Evolutionary conservation across 1,140 invertebrate species (phyloP).

Genomic region (Bombus vancouverensis): DNA sequence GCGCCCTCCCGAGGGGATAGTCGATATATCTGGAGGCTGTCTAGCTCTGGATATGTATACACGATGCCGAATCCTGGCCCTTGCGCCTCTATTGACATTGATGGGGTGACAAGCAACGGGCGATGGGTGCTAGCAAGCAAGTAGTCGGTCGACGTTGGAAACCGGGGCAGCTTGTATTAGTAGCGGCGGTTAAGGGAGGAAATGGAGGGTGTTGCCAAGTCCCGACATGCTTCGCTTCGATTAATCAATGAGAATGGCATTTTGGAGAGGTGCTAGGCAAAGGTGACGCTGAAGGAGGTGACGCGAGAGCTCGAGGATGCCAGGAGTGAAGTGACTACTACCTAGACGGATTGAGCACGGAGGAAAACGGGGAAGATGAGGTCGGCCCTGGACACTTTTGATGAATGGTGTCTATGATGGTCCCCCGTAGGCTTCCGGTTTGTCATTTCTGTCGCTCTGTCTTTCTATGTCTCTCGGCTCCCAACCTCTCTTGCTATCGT

Average conservation of each 20-base stretch:
- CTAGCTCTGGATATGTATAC: conserved; percentile 57
- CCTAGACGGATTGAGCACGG: conserved; percentile 61
- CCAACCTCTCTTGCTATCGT: neutral
- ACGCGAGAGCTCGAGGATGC: conserved; percentile 62
- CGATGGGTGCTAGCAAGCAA: conserved; percentile 51
- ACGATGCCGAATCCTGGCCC: conserved; percentile 56
- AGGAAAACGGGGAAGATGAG: conserved; percentile 55
- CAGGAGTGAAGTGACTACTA: conserved; percentile 62
- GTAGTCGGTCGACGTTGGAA: conserved; percentile 48
- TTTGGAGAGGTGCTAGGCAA: conserved; percentile 71
- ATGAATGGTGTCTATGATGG: conserved; percentile 71
- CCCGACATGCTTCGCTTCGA: conserved; percentile 77
- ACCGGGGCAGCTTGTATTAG: conserved; percentile 57
- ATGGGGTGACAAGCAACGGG: conserved; percentile 57
- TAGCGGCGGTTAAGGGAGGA: conserved; percentile 74
- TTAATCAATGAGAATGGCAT: conserved; percentile 79
- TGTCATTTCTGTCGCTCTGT: conserved; percentile 42
- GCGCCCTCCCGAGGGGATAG: conserved; percentile 23
- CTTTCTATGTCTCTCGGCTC: conserved; percentile 3
- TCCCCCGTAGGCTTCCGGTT: conserved; percentile 64
- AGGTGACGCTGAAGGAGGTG: conserved; percentile 70
- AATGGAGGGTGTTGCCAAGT: conserved; percentile 79
- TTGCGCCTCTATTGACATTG: conserved; percentile 62
- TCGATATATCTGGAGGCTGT: conserved; percentile 71
- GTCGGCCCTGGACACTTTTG: conserved; percentile 68